Evolutionary conservation across 2,113 vertebrate genomes (phyloP).

Genomic region (Prochilodus magdalenae): DNA sequence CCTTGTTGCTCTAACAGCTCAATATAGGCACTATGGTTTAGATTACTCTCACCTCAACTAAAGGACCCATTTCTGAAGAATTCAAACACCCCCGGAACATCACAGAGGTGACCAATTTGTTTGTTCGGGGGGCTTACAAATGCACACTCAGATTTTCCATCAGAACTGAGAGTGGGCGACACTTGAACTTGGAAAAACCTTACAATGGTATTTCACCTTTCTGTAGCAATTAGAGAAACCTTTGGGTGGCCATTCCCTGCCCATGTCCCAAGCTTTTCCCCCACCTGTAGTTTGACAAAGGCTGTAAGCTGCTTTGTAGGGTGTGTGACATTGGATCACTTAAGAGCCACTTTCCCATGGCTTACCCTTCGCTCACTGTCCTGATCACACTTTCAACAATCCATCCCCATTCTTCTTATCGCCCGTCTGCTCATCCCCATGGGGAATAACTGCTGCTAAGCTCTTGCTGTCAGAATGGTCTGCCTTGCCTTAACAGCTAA

Average conservation of each 20-base stretch:
- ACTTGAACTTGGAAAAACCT: no score
- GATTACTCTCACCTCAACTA: no score
- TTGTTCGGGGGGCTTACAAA: no score
- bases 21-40: no score
- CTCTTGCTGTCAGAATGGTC: constrained; percentile 61
- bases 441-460: constrained; percentile 62
- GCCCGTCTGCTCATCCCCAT: constrained; percentile 62
- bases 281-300: constrained; percentile 52
- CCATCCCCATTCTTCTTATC: constrained; percentile 66
- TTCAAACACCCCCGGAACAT: no score
- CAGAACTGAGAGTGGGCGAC: no score
- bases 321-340: constrained; percentile 66
- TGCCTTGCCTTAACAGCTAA: constrained; percentile 62
- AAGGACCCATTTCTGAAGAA: no score
- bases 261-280: background rate
- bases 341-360: constrained; percentile 62
- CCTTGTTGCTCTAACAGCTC: no score
- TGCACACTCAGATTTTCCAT: no score
- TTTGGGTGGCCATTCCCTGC: background rate
- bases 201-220: background rate
- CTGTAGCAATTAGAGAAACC: background rate
- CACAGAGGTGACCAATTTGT: no score
- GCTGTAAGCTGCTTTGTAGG: constrained; percentile 70
- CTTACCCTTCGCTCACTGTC: constrained; percentile 63
- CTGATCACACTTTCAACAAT: constrained; percentile 39